Conservation (phyloP, 2,888 invertebrate genomes). For the Nephrotoma appendiculata region DNA sequence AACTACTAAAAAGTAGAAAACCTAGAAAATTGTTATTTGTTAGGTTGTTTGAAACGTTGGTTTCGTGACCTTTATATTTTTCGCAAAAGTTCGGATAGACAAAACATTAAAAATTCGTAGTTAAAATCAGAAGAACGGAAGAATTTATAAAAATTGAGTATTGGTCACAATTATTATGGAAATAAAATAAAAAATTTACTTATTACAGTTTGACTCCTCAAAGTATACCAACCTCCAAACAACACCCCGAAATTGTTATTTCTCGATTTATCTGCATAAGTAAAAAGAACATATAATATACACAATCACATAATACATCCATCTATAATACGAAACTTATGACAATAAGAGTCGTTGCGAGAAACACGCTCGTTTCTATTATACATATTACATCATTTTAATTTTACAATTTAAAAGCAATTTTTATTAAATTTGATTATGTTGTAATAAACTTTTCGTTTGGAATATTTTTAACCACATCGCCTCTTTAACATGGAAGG, state of each 20-base stretch:
- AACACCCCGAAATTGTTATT: not conserved
- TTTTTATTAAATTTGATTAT: not conserved
- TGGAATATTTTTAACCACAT: not conserved
- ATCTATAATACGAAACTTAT: not conserved
- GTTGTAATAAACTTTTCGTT: not conserved
- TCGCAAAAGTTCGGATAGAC: too few relatives aligned
- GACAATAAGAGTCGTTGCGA: not conserved
- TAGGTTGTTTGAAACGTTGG: too few relatives aligned
- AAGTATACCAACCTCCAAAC: too few relatives aligned
- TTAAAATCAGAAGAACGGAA: too few relatives aligned
- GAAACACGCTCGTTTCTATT: not conserved
- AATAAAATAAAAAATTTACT: too few relatives aligned
- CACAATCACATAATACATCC: not conserved
- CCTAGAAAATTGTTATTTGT: too few relatives aligned
- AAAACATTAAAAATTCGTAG: too few relatives aligned
- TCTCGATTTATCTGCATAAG: not conserved
- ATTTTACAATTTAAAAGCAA: not conserved
- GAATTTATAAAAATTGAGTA: too few relatives aligned
- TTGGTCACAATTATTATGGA: too few relatives aligned
- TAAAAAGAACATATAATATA: not conserved
- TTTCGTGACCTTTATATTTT: too few relatives aligned
- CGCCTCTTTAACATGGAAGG: not conserved
- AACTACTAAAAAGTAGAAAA: too few relatives aligned
- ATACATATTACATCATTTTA: not conserved
- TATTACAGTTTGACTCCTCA: too few relatives aligned